These are phyloP conservation scores for Oreochromis niloticus DNA, from an alignment of 2,113 vertebrate genomes.

Conservation along the genomic window DNA sequence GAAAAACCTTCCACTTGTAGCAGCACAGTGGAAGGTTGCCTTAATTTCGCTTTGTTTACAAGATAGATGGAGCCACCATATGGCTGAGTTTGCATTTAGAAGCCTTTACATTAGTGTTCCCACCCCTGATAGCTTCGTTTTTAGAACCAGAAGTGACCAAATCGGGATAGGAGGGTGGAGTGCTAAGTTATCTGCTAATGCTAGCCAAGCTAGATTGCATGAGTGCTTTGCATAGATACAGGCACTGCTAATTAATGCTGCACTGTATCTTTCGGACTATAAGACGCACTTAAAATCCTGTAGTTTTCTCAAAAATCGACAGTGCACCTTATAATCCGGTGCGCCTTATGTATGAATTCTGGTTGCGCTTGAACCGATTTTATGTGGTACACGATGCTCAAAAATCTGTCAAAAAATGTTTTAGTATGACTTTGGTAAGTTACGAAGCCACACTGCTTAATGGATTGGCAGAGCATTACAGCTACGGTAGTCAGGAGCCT, in stretches of 20 bases:
- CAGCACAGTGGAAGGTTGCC: neutral
- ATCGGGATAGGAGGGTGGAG: neutral
- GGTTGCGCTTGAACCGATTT: rapidly evolving
- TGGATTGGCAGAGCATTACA: neutral
- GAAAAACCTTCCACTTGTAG: neutral
- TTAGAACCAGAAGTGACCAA: neutral
- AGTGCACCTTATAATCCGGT: neutral
- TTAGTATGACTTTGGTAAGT: neutral
- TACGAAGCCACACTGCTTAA: rapidly evolving
- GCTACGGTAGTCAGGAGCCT: neutral
- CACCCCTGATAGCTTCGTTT: neutral
- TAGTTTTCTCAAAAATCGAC: neutral
- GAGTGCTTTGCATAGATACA: neutral
- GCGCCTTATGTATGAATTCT: neutral
- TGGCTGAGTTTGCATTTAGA: neutral
- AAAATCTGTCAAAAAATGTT: neutral
- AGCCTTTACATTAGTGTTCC: neutral
- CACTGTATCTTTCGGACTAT: rapidly evolving
- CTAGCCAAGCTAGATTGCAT: neutral
- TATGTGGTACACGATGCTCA: neutral
- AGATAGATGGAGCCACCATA: rapidly evolving
- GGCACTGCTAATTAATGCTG: neutral
- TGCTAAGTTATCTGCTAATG: neutral
- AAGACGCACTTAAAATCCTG: neutral
- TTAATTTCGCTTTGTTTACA: neutral